phyloP scores from a whole-genome alignment of 2,888 invertebrate species.

The Rugalucina vietnamica region DNA sequence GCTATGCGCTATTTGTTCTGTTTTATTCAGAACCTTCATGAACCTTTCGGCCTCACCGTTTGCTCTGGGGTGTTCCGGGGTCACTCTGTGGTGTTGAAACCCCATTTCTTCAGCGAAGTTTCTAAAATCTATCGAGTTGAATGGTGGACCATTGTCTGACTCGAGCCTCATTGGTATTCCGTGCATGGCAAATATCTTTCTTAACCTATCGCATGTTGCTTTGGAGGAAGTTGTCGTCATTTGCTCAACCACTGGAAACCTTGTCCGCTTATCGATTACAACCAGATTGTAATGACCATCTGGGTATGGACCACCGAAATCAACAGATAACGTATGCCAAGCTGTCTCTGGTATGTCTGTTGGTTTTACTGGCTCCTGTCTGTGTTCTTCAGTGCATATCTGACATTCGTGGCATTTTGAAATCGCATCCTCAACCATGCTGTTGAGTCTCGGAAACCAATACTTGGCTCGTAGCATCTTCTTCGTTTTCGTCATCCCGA shows the following conservation, averaged over 20 bases:
- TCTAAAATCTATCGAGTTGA: neutral
- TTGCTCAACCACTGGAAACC: constrained; percentile 20
- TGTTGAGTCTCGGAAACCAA: too few species aligned
- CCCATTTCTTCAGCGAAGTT: constrained; percentile 22
- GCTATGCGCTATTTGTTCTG: constrained; percentile 30
- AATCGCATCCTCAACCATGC: too few species aligned
- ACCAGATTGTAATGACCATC: too few species aligned
- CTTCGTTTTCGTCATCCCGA: constrained; percentile 33
- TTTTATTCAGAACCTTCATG: constrained; percentile 30
- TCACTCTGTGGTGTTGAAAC: neutral
- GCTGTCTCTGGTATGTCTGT: constrained; percentile 26
- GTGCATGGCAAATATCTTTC: constrained; percentile 10
- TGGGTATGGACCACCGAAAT: constrained; percentile 36
- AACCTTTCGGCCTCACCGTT: neutral
- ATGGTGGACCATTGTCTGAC: neutral
- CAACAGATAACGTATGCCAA: constrained; percentile 24
- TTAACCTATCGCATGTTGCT: constrained; percentile 1
- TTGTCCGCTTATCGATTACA: neutral
- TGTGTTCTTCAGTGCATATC: constrained; percentile 29
- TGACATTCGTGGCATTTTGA: constrained; percentile 35
- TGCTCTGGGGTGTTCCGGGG: neutral
- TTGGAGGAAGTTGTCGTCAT: neutral
- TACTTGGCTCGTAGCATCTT: too few species aligned
- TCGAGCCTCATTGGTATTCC: constrained; percentile 23
- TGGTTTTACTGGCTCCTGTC: constrained; percentile 26